Conservation (phyloP, 2,797 vertebrate genomes). For the Karalla daura region DNA sequence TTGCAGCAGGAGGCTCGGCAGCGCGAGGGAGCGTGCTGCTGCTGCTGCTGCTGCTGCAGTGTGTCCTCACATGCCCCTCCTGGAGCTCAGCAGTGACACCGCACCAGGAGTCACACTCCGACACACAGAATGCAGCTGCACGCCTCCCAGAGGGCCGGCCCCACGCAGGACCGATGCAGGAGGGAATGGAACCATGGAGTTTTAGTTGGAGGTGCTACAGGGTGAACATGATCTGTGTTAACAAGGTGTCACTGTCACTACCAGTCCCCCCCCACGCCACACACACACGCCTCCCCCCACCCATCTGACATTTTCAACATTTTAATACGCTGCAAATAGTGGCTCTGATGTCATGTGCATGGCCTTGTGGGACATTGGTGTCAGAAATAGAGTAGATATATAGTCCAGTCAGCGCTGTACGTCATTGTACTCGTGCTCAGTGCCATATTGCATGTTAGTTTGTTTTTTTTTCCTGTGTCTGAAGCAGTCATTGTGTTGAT, state of each 20-base stretch:
- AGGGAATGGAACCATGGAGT: background rate
- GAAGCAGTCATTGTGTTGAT: too few species aligned
- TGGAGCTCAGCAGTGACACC: conserved; percentile 35
- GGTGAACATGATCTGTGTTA: too few species aligned
- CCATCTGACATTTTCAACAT: background rate
- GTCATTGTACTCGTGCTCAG: too few species aligned
- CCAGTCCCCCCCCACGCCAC: too few species aligned
- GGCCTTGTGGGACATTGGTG: background rate
- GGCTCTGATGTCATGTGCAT: background rate
- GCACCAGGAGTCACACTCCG: conserved; percentile 4
- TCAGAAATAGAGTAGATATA: background rate
- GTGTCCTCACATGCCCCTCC: conserved; percentile 65
- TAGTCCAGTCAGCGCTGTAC: too few species aligned
- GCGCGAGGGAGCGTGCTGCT: conserved; percentile 45
- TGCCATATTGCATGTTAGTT: too few species aligned
- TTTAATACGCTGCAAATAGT: background rate
- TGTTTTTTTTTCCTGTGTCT: too few species aligned
- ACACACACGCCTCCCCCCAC: too few species aligned
- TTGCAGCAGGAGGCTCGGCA: conserved; percentile 65
- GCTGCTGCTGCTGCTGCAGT: conserved; percentile 72
- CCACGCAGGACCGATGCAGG: background rate
- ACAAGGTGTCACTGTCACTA: too few species aligned
- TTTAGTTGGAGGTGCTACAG: background rate
- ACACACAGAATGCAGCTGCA: conserved; percentile 5
- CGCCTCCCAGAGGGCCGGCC: background rate